Evolutionary conservation across 2,888 invertebrate genomes (phyloP).

Genomic region (Aphrophora alni): DNA sequence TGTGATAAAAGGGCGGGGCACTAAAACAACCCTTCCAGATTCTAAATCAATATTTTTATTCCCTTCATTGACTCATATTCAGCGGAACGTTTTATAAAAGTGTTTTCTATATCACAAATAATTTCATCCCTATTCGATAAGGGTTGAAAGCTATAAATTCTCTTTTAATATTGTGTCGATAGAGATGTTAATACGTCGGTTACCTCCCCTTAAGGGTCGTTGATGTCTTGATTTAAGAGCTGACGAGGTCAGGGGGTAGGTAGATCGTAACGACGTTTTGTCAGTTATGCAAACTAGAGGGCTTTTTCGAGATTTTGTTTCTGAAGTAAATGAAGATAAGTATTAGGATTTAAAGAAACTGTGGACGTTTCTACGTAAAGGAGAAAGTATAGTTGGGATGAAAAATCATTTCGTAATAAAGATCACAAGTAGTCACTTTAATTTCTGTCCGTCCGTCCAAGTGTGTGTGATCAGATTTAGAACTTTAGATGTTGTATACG

Average conservation of each 20-base stretch:
- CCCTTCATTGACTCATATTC: not conserved
- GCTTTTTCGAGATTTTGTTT: not conserved
- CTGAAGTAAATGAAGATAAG: too few relatives aligned
- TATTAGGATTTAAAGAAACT: too few relatives aligned
- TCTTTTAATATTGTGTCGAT: not conserved
- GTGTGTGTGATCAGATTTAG: too few relatives aligned
- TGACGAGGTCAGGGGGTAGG: too few relatives aligned
- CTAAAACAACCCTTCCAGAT: not conserved
- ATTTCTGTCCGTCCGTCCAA: too few relatives aligned
- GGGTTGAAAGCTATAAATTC: not conserved
- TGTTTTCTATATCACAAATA: not conserved
- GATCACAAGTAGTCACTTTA: too few relatives aligned
- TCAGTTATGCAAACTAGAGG: not conserved
- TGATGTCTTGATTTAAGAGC: constrained; percentile 9
- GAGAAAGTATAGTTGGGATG: too few relatives aligned
- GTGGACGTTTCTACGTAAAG: too few relatives aligned
- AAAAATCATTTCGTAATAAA: too few relatives aligned
- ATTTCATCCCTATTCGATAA: not conserved
- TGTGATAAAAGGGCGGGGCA: not conserved
- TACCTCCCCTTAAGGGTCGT: not conserved
- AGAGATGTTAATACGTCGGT: too few relatives aligned
- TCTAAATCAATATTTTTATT: not conserved
- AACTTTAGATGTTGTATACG: too few relatives aligned
- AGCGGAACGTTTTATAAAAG: not conserved
- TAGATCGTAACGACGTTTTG: not conserved